Conservation (phyloP, 2,113 vertebrate species). For the Ceyx melanurus region DNA sequence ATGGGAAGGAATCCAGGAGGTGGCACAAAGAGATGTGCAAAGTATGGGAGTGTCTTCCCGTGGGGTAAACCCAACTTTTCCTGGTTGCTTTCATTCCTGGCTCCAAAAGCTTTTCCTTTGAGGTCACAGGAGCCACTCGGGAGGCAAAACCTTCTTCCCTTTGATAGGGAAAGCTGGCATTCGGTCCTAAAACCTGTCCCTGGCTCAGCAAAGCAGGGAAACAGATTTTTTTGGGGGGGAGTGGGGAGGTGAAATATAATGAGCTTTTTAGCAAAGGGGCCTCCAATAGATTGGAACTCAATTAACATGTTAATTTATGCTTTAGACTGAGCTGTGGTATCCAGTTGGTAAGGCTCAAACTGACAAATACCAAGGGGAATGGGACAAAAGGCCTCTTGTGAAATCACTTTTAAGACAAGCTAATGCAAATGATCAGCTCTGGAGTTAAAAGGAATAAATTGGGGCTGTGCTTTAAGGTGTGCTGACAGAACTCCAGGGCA, state of each 20-base stretch:
- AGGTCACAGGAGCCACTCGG: not conserved
- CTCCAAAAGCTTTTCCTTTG: not conserved
- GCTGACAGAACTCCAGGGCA: not conserved
- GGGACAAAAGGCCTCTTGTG: constrained; percentile 64
- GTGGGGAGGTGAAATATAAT: not conserved
- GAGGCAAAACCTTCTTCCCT: not conserved
- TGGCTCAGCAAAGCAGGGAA: not conserved
- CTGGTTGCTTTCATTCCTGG: not conserved
- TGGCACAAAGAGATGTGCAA: not conserved
- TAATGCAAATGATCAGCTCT: constrained; percentile 39
- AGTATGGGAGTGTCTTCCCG: not conserved
- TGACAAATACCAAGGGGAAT: constrained; percentile 31
- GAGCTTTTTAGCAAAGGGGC: constrained; percentile 19
- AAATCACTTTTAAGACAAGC: constrained; percentile 42
- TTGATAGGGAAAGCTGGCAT: not conserved
- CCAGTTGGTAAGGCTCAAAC: constrained; percentile 37
- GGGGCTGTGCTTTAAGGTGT: not conserved
- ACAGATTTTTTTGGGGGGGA: not conserved
- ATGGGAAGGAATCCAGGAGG: not conserved
- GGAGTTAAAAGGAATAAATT: constrained; percentile 44
- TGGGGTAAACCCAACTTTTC: not conserved
- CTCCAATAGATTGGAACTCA: not conserved
- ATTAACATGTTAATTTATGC: constrained; percentile 70
- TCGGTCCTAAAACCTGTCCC: not conserved
- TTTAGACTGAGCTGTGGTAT: not conserved